Evolutionary conservation across 2,797 vertebrate species (phyloP), one percentile per base, ranked within the genome.

Genomic region (Garrulus glandarius): DNA sequence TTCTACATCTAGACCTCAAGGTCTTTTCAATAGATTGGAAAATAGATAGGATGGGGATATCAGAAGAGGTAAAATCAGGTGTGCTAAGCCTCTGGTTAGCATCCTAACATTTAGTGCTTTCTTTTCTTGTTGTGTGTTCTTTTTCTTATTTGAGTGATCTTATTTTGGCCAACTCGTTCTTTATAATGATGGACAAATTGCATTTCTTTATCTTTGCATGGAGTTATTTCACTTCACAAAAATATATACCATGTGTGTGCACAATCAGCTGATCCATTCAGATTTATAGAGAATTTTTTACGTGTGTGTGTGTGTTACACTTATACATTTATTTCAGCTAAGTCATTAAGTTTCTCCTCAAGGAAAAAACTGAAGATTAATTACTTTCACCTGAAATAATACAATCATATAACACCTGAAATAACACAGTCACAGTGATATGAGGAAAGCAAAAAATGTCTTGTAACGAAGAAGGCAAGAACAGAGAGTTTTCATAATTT

Each of bases 271-370:
- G 15, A 81, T 52, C 19, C 4, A 32, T 53, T 82, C 72, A 29
- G 18, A 59, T 59, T 82, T 70, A 18, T 34, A 74, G 30, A 44
- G 1, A 65, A 27, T n/a, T 60, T 74, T 87, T 59, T 36, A 34
- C 0, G 0, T 43, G 1, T 21, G 22, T 27, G 2, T 23, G 2
- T 27, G 2, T 37, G 5, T 68, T 82, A 43, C 4, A 12, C 5
- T 49, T 64, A 34, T 26, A 34, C 3, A 57, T 84, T 90, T 63
- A 63, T 67, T 87, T 74, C 23, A 80, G 21, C 8, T 64, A 46
- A 78, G n/a, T 75, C 29, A 47, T 55, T 70, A 83, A 44, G 6
- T 6, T 6, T 83, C 2, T 72, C 20, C 27, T 93, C 63, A 43
- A 52, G 21, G 32, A 63, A 85, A 70, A n/a, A 43, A 4, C 4